A percentile compares a stretch with the other conserved stretches of the same genome.
These are phyloP conservation scores for Solea solea DNA, from an alignment of 2,113 vertebrate species.

Conservation along the genomic window DNA sequence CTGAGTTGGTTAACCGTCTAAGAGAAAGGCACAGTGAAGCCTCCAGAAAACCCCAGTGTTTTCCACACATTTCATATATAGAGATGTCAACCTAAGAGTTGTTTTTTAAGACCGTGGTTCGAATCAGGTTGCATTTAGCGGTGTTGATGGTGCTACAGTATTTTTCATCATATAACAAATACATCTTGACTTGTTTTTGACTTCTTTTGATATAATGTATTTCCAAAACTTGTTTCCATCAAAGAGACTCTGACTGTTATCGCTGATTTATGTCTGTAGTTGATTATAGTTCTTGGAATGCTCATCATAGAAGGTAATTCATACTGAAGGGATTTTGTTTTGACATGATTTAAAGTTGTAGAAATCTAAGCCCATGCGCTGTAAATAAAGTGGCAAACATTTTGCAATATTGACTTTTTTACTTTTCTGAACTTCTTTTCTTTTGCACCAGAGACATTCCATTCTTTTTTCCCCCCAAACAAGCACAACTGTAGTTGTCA, in stretches of 20 bases:
- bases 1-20: not conserved
- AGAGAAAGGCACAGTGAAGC: not conserved
- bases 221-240: not conserved
- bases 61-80: not conserved
- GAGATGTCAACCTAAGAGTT: not conserved
- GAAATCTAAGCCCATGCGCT: not conserved
- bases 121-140: not conserved
- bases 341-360: constrained; percentile 3
- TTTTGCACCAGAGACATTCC: not conserved
- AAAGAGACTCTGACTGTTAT: constrained; percentile 5
- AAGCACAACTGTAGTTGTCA: constrained; percentile 13
- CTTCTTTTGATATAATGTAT: constrained; percentile 1
- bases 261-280: not conserved
- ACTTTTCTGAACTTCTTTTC: not conserved
- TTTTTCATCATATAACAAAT: not conserved
- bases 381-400: not conserved
- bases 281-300: not conserved
- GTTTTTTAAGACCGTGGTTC: not conserved
- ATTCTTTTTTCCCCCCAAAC: not conserved
- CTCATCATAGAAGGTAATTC: not conserved
- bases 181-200: not conserved
- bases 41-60: not conserved
- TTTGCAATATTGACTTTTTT: not conserved
- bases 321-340: constrained; percentile 2
- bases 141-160: not conserved